phyloP scores from a whole-genome alignment of 2,888 invertebrate genomes.

The Charanyca ferruginea region DNA sequence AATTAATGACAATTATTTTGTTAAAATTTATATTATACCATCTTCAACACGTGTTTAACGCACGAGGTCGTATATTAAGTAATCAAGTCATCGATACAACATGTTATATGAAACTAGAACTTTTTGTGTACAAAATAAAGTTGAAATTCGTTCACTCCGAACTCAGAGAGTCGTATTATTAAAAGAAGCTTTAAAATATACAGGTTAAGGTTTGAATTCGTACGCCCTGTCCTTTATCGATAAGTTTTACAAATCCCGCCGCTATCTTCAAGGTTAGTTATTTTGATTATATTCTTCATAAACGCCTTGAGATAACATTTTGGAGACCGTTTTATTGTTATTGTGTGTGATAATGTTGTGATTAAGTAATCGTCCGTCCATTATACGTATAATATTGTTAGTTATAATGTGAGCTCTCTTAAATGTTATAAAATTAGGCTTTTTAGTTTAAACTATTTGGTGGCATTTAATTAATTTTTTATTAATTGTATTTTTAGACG shows the following conservation, averaged over 20 bases:
- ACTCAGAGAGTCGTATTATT: neutral
- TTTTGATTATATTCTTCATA: conserved; percentile 31
- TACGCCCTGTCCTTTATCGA: conserved; percentile 66
- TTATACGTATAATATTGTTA: conserved; percentile 9
- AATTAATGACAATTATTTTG: neutral
- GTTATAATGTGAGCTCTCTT: conserved; percentile 1
- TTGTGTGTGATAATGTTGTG: conserved; percentile 43
- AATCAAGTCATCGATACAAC: neutral
- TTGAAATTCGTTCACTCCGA: neutral
- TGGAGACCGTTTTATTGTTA: conserved; percentile 25
- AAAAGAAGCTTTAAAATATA: neutral
- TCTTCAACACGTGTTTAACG: conserved; percentile 28
- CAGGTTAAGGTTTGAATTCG: conserved; percentile 67
- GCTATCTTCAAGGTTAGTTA: conserved; percentile 59
- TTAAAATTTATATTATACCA: neutral
- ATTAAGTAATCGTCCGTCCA: conserved; percentile 47
- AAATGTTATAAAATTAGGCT: neutral
- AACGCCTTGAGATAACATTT: conserved; percentile 48
- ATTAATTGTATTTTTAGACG: neutral
- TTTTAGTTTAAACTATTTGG: neutral
- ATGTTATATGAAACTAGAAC: neutral
- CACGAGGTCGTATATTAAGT: conserved; percentile 8
- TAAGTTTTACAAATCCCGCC: conserved; percentile 50
- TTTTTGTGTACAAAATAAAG: neutral
- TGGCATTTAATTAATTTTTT: neutral